Evolutionary conservation across 2,888 invertebrate genomes (phyloP).

Genomic region (Drosophila mercatorum): DNA sequence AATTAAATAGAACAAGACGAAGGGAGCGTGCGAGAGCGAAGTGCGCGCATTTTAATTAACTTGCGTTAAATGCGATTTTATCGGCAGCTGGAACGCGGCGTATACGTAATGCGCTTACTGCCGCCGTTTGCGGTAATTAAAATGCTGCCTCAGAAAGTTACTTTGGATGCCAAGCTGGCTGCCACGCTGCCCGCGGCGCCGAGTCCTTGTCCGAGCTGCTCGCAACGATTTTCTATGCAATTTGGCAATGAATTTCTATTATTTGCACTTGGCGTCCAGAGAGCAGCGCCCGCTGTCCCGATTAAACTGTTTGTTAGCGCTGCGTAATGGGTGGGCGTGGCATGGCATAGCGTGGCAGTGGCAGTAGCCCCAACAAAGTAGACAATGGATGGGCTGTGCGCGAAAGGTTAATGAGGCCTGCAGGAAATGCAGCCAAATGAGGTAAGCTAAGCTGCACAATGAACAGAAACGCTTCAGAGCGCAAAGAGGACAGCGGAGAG

Average conservation of each 20-base stretch:
- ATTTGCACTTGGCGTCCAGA: conserved; percentile 57
- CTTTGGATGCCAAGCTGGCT: conserved; percentile 35
- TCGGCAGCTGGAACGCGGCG: conserved; percentile 63
- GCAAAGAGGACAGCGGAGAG: not conserved
- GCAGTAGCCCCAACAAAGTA: conserved; percentile 46
- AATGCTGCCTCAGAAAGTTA: conserved; percentile 51
- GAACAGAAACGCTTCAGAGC: conserved; percentile 7
- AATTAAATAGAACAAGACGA: conserved; percentile 61
- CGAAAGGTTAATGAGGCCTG: conserved; percentile 76
- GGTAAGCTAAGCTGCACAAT: conserved; percentile 25
- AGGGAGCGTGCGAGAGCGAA: conserved; percentile 15
- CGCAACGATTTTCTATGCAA: conserved; percentile 77
- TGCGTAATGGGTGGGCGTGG: conserved; percentile 47
- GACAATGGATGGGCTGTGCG: conserved; percentile 59
- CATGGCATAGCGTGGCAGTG: conserved; percentile 32
- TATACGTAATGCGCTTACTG: conserved; percentile 75
- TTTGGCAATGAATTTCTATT: conserved; percentile 80
- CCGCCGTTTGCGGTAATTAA: conserved; percentile 75
- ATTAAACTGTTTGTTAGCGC: conserved; percentile 67
- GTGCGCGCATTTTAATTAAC: conserved; percentile 71
- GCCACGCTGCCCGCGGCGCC: conserved; percentile 46
- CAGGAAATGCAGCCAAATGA: conserved; percentile 50
- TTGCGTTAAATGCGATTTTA: conserved; percentile 74
- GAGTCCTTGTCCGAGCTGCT: conserved; percentile 37
- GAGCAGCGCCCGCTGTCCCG: conserved; percentile 26